Base-by-base conservation (phyloP, 2,888 invertebrate species). In the Volucella inanis region DNA sequence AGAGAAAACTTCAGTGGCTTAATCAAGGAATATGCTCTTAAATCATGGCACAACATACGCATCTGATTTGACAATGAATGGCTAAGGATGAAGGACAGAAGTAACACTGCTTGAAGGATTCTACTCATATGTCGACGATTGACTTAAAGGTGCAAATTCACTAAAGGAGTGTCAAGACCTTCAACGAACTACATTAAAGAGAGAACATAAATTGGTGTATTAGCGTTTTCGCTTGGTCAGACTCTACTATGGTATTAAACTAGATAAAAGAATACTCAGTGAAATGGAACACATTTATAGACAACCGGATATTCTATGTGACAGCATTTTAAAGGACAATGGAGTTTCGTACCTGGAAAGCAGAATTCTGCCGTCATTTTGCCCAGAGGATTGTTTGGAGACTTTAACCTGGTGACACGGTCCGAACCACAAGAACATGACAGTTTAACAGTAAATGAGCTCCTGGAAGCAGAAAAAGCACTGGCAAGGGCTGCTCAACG, bases 271-370 rank as follows among this genome's bases (percentile, higher is more conserved):
- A 45, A 61, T 50, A 71, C 47, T 59, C 71, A 64, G 64, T 61
- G 47, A 15, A 62, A 64, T 64, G 52, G 62, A 72, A 54, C 54
- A 62, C 31, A 4, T 62, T 72, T 62, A 59, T 59, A 22, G 59
- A 50, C 47, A 71, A 71, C 45, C 62, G 64, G 47, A 55, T 75
- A 54, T 67, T 50, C 41, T 76, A 41, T 67, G 67, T 67, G 65
- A 43, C 67, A 76, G 12, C 18, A 59, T 75, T 75, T 57, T n/a
- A 55, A 67, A 43, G 43, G 31, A 55, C 57, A 76, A 22, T 76
- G 67, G 67, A 67, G 59, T 39, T 76, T 64, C 59, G 52, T 64
- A 74, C 64, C 54, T n/a, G 55, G 49, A 8, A 74, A 12, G n/a
- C 15, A 74, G 15, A 76, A 67, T 76, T 52, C 67, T 50, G 18